Evolutionary conservation across 1,140 invertebrate genomes (phyloP).

Genomic region (Cyphomyrmex costatus): DNA sequence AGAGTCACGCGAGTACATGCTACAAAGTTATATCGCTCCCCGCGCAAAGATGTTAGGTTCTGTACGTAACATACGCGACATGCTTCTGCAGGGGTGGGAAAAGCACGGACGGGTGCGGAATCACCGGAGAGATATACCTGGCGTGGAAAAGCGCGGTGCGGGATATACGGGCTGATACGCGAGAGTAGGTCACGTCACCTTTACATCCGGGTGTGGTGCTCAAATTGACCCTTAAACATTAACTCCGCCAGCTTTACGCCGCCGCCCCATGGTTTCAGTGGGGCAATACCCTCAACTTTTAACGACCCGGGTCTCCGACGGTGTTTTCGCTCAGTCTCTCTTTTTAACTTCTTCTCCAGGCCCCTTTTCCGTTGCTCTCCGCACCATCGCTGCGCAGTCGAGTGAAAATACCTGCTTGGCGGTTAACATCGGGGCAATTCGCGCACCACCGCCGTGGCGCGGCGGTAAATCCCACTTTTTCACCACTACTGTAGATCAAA

Average conservation of each 20-base stretch:
- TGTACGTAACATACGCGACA: conserved; percentile 50
- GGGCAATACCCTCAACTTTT: conserved; percentile 71
- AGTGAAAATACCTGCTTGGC: conserved; percentile 69
- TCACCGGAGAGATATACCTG: conserved; percentile 7
- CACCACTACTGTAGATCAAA: conserved; percentile 40
- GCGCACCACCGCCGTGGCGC: conserved; percentile 1
- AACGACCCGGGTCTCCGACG: conserved; percentile 48
- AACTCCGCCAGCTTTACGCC: conserved; percentile 26
- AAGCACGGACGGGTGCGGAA: too few relatives aligned
- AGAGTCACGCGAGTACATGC: neutral
- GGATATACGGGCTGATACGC: neutral
- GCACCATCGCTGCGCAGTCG: neutral
- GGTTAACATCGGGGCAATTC: conserved; percentile 64
- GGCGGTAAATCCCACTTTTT: conserved; percentile 20
- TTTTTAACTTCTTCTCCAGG: neutral
- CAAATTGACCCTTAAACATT: conserved; percentile 67
- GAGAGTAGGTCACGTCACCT: conserved; percentile 39
- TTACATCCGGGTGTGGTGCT: conserved; percentile 50
- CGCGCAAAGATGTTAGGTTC: conserved; percentile 39
- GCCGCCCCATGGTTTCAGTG: conserved; percentile 22
- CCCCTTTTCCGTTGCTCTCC: neutral
- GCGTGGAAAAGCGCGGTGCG: neutral
- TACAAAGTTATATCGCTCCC: conserved; percentile 52
- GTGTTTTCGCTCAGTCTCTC: conserved; percentile 38
- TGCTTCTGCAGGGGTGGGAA: neutral